These are phyloP conservation scores for Cochlearius cochlearius DNA, from an alignment of 2,113 vertebrate species.

Conservation along the genomic window DNA sequence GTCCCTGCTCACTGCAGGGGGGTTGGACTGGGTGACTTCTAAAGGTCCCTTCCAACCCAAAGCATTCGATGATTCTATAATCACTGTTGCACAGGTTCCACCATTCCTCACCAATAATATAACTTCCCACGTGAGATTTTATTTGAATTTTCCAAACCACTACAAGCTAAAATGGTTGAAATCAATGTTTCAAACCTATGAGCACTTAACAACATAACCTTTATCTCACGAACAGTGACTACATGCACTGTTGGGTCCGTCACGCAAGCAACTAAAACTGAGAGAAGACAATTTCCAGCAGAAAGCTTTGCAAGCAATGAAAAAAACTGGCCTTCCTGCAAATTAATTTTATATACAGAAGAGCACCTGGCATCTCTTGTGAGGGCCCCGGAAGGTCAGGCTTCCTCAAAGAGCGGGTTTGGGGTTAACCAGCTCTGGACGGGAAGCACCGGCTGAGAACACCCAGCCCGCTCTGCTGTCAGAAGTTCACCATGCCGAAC, in stretches of 20 bases:
- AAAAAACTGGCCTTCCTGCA: not conserved
- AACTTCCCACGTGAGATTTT: fast-evolving
- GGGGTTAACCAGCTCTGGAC: not conserved
- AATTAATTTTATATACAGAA: not conserved
- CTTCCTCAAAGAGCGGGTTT: not conserved
- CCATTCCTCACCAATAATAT: not conserved
- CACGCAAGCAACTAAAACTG: fast-evolving
- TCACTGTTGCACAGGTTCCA: not conserved
- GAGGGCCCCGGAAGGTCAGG: not conserved
- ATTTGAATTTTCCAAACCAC: not conserved
- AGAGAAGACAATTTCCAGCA: not conserved
- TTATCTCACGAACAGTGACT: not conserved
- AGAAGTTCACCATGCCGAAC: not conserved
- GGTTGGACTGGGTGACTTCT: too few species aligned
- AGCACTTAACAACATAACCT: not conserved
- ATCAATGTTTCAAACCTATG: not conserved
- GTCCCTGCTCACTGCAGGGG: too few species aligned
- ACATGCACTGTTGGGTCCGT: fast-evolving
- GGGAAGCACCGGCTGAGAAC: not conserved
- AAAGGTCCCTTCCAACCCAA: too few species aligned
- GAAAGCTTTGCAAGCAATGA: not conserved
- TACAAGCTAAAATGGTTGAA: not conserved
- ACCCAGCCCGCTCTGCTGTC: not conserved
- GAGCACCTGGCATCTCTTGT: not conserved
- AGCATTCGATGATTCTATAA: not conserved